phyloP scores from a whole-genome alignment of 2,113 vertebrate genomes.

The Austrofundulus limnaeus region DNA sequence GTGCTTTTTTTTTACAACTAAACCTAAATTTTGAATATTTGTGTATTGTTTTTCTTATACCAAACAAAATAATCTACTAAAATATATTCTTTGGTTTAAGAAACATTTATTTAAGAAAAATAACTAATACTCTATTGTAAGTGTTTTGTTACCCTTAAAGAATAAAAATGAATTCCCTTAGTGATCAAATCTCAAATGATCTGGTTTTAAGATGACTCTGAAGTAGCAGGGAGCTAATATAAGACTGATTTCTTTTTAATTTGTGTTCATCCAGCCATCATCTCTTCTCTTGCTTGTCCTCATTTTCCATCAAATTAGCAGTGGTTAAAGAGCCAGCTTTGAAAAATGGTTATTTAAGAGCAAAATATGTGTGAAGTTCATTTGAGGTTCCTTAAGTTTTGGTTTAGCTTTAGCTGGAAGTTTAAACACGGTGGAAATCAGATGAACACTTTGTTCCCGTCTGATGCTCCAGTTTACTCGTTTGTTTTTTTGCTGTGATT shows the following conservation, averaged over 20 bases:
- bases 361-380: slow-evolving; percentile 47
- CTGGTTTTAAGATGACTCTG: slow-evolving; percentile 51
- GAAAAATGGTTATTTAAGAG: slow-evolving; percentile 45
- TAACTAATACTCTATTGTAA: too few species aligned
- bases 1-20: slow-evolving; percentile 1
- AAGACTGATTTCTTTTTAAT: slow-evolving; percentile 77
- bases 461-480: slow-evolving; percentile 4
- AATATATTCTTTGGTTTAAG: not conserved
- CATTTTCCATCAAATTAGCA: slow-evolving; percentile 76
- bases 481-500: slow-evolving; percentile 31
- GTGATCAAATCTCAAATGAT: slow-evolving; percentile 52
- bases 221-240: slow-evolving; percentile 70
- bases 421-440: slow-evolving; percentile 8
- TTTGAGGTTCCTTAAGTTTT: not conserved
- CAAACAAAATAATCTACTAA: not conserved
- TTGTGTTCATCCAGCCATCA: slow-evolving; percentile 70
- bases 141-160: slow-evolving; percentile 14
- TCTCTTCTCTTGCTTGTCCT: slow-evolving; percentile 59
- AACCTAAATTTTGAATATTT: slow-evolving; percentile 7
- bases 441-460: slow-evolving; percentile 15
- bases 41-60: not conserved
- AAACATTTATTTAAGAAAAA: not conserved
- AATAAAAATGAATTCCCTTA: slow-evolving; percentile 38
- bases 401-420: not conserved
- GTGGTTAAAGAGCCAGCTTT: slow-evolving; percentile 49